Base-by-base conservation (phyloP, 1,140 invertebrate genomes). In the Carposina sasakii region DNA sequence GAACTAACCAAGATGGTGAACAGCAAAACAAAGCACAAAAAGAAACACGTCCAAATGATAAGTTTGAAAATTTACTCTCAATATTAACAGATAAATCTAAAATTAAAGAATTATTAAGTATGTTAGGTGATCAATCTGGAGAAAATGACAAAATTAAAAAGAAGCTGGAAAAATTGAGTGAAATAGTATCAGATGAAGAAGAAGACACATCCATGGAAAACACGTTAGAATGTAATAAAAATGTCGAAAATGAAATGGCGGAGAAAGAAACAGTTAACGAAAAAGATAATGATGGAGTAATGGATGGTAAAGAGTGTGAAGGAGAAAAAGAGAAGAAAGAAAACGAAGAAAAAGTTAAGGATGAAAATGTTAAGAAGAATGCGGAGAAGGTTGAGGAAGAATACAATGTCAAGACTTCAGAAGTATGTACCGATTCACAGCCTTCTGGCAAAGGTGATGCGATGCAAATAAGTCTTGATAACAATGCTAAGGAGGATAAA, bases 41-140 rank as follows among this genome's bases (percentile, higher is more conserved):
- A 49, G 51, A 67, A 9, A 46, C 28, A 21, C 34, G 58, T 8
- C 17, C 60, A 17, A 53, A 61, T 10, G 64, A 71, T 42, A 63
- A 67, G 10, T 59, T 82, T 22, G 70, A 64, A 3, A 81, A 60
- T 47, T 54, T 85, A 26, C 48, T 83, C 20, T 73, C 76, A 28
- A 68, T 85, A 30, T 67, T 85, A 48, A 61, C 82, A 65, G 67
- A 82, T 56, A 82, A 79, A 60, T 63, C 66, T 26, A 83, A 77
- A 70, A 77, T 79, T 44, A 72, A 78, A 54, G 60, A 81, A 52
- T 60, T 79, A 24, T 60, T 81, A 48, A 67, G 54, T 34, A 64
- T 74, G 52, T 48, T 74, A 42, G 59, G 54, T 13, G 67, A 76
- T 26, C 43, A 79, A 37, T 57, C 69, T 0, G 54, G 41, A 48